These are phyloP conservation scores for Drosophila pseudotakahashii DNA, from an alignment of 2,888 invertebrate genomes.

Conservation along the genomic window DNA sequence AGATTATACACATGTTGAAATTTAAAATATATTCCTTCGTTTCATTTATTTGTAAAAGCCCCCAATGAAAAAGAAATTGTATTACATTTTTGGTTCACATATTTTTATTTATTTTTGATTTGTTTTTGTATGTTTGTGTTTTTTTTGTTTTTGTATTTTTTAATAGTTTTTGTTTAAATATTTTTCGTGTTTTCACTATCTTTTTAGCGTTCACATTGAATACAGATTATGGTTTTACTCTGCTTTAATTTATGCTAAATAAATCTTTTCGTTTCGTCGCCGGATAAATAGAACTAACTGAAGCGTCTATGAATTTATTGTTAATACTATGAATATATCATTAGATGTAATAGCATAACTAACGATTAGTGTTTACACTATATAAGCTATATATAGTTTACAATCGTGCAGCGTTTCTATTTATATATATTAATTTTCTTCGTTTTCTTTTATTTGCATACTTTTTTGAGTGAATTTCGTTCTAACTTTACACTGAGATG, in stretches of 20 bases:
- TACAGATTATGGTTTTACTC: constrained; percentile 51
- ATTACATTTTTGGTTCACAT: constrained; percentile 61
- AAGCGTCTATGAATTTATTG: constrained; percentile 77
- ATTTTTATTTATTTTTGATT: constrained; percentile 64
- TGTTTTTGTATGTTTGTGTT: constrained; percentile 47
- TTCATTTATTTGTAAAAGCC: neutral
- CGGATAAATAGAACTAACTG: constrained; percentile 77
- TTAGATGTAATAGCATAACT: constrained; percentile 60
- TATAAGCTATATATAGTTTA: constrained; percentile 50
- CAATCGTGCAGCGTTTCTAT: constrained; percentile 55
- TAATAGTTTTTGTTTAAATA: constrained; percentile 54
- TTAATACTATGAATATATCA: constrained; percentile 70
- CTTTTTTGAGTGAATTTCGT: constrained; percentile 48
- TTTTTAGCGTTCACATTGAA: constrained; percentile 58
- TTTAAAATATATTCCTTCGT: too few relatives aligned
- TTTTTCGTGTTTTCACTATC: constrained; percentile 43
- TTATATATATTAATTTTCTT: constrained; percentile 7
- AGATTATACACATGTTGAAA: neutral
- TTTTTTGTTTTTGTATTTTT: constrained; percentile 43
- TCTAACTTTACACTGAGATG: constrained; percentile 80
- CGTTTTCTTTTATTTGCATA: constrained; percentile 6
- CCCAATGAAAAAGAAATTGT: neutral
- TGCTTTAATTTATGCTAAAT: constrained; percentile 49
- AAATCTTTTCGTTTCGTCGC: constrained; percentile 32
- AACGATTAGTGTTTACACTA: constrained; percentile 57